phyloP scores from a whole-genome alignment of 2,888 invertebrate genomes.

The Erebia palarica region DNA sequence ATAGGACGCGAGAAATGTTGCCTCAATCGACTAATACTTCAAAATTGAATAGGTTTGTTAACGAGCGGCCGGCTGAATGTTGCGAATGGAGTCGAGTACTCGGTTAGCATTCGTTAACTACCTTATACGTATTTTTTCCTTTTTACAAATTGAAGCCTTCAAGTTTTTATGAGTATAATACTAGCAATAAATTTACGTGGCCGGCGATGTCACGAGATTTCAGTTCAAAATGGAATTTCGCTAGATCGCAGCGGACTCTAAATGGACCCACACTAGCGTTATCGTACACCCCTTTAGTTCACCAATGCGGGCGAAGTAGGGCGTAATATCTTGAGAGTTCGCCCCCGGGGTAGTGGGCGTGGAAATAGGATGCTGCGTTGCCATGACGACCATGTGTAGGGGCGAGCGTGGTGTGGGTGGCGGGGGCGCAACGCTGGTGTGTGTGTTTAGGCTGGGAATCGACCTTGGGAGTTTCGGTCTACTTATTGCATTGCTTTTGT shows the following conservation, averaged over 20 bases:
- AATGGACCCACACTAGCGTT: slow-evolving; percentile 65
- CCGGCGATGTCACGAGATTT: slow-evolving; percentile 48
- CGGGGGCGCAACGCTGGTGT: slow-evolving; percentile 47
- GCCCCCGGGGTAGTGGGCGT: slow-evolving; percentile 82
- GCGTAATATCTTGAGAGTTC: slow-evolving; percentile 81
- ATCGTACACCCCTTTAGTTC: slow-evolving; percentile 78
- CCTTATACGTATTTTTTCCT: slow-evolving; percentile 49
- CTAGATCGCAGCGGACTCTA: slow-evolving; percentile 52
- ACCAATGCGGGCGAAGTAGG: slow-evolving; percentile 79
- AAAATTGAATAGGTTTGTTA: slow-evolving; percentile 79
- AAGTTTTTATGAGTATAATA: slow-evolving; percentile 39
- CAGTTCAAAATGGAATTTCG: slow-evolving; percentile 58
- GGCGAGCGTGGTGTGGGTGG: slow-evolving; percentile 51
- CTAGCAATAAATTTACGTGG: slow-evolving; percentile 41
- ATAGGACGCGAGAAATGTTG: slow-evolving; percentile 77
- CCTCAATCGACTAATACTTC: slow-evolving; percentile 80
- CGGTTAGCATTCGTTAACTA: slow-evolving; percentile 60
- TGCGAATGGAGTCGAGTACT: slow-evolving; percentile 64
- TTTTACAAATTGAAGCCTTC: slow-evolving; percentile 45
- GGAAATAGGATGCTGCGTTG: slow-evolving; percentile 84
- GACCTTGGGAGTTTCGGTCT: slow-evolving; percentile 78
- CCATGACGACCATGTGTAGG: slow-evolving; percentile 82
- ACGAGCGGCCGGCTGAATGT: slow-evolving; percentile 76
- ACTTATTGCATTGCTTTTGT: slow-evolving; percentile 53
- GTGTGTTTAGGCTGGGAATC: slow-evolving; percentile 51